These are phyloP conservation scores for Molossus molossus DNA, from an alignment of 2,797 vertebrate genomes.

Conservation along the genomic window DNA sequence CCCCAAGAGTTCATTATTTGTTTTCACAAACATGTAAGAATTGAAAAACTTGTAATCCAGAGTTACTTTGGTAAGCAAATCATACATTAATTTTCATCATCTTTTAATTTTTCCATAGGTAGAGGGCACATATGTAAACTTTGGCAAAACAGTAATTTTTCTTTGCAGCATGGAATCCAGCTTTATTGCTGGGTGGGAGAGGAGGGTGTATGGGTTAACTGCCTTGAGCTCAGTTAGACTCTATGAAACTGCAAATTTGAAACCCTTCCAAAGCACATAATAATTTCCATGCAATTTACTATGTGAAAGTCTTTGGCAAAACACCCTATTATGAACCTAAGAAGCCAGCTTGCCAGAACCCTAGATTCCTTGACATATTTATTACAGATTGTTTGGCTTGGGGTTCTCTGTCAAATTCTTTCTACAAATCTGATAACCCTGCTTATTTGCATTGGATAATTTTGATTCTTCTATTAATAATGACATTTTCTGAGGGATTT, in stretches of 20 bases:
- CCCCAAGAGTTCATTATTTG: conserved; percentile 96
- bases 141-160: conserved; percentile 52
- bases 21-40: conserved; percentile 91
- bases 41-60: conserved; percentile 92
- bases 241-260: conserved; percentile 67
- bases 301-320: conserved; percentile 70
- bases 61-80: conserved; percentile 93
- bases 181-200: conserved; percentile 61
- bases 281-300: conserved; percentile 74
- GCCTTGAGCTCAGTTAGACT: conserved; percentile 50
- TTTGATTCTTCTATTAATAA: conserved; percentile 69
- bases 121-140: conserved; percentile 49
- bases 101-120: neutral
- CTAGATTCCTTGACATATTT: conserved; percentile 63
- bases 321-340: conserved; percentile 26
- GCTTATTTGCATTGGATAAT: conserved; percentile 61
- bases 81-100: conserved; percentile 52
- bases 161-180: conserved; percentile 58
- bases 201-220: conserved; percentile 9
- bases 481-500: conserved; percentile 72
- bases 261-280: conserved; percentile 65
- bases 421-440: conserved; percentile 66
- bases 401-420: conserved; percentile 64
- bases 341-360: conserved; percentile 28
- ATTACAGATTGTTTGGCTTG: conserved; percentile 51